A percentile compares a stretch with the other conserved stretches of the same genome.
These are phyloP conservation scores for Salvelinus fontinalis DNA, from an alignment of 2,113 vertebrate species.

Conservation along the genomic window DNA sequence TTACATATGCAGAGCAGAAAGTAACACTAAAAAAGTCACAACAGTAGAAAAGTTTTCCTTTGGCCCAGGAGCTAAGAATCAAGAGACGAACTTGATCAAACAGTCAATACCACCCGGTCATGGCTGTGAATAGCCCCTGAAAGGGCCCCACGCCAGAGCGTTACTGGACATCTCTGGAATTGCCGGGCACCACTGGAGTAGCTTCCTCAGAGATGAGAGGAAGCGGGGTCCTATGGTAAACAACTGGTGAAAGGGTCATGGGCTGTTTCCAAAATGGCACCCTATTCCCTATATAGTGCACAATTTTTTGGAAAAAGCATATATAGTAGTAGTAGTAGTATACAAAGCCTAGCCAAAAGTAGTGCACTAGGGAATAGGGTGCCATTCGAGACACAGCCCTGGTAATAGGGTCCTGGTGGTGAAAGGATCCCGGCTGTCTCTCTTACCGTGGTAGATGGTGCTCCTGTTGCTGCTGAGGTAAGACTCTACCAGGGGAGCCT, in stretches of 20 bases:
- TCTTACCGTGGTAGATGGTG: conserved; percentile 80
- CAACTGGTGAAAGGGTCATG: neutral
- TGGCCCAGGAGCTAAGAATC: conserved; percentile 7
- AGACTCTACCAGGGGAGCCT: conserved; percentile 94
- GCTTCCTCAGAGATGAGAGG: neutral
- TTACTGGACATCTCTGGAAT: neutral
- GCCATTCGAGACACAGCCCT: no score
- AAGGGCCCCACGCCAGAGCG: neutral
- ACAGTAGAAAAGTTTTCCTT: neutral
- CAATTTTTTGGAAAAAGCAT: neutral
- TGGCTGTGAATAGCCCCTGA: conserved; percentile 10
- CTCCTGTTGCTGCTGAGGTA: conserved; percentile 96
- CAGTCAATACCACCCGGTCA: conserved; percentile 16
- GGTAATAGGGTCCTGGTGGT: neutral
- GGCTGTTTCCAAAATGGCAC: no score
- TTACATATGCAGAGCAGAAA: neutral
- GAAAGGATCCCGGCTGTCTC: no score
- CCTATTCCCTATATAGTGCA: no score
- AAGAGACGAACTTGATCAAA: conserved; percentile 21
- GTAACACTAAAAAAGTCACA: neutral
- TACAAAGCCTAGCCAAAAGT: neutral
- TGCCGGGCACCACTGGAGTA: neutral
- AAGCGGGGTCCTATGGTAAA: neutral
- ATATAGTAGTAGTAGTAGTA: neutral
- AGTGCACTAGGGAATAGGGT: no score